phyloP scores from a whole-genome alignment of 2,888 invertebrate species.

The Heliconius ethilla region DNA sequence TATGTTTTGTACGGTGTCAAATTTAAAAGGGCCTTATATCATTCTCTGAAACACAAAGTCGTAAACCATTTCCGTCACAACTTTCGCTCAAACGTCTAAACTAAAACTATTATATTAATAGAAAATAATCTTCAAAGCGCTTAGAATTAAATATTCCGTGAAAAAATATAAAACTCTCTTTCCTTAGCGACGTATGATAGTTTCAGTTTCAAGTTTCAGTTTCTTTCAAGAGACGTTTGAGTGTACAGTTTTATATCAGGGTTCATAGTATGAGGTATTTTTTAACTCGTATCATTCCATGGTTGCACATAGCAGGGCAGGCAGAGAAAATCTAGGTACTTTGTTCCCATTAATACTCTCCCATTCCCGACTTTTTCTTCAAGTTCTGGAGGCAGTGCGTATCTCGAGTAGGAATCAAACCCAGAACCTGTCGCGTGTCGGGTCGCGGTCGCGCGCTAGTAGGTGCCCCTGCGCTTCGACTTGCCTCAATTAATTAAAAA shows the following conservation, averaged over 20 bases:
- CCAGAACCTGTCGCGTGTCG: background rate
- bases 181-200: background rate
- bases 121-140: slow-evolving; percentile 1
- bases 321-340: background rate
- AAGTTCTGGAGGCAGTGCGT: too few species aligned
- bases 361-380: too few species aligned
- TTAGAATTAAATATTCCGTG: background rate
- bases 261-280: background rate
- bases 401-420: background rate
- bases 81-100: background rate
- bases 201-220: background rate
- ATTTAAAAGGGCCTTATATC: background rate
- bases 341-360: too few species aligned
- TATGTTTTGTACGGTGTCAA: background rate
- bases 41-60: background rate
- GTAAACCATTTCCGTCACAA: slow-evolving; percentile 18
- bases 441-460: too few species aligned
- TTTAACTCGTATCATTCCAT: background rate
- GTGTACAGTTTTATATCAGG: background rate
- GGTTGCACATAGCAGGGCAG: background rate
- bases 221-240: too few species aligned
- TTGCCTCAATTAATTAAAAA: background rate
- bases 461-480: background rate
- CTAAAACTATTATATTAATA: background rate
- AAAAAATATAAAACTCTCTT: slow-evolving; percentile 2